Base-by-base conservation (phyloP, 2,113 vertebrate genomes). In the Rhinoderma darwinii region DNA sequence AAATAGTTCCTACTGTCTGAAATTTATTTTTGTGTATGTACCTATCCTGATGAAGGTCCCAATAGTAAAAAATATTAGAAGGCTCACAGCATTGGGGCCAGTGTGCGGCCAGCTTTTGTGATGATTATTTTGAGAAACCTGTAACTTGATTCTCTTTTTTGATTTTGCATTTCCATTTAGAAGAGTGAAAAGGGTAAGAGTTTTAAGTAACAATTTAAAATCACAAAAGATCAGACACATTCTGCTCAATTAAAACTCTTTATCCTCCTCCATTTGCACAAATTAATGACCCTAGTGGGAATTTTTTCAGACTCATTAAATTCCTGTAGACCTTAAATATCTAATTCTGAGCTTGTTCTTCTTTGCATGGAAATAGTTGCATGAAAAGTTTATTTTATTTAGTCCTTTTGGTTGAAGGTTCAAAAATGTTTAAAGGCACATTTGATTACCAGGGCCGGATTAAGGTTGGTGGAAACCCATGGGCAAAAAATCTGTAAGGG, bases 261-360 rank as follows among this genome's bases (percentile, higher is more conserved):
- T 74, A n/a, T 51, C 25, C 37, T 56, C 32, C 50, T 83, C 30
- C 61, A 54, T 83, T 32, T 72, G 22, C 50, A 35, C 66, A 54
- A 83, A 83, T 74, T 84, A 84, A 84, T 37, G 82, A 54, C 82
- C 82, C 44, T 54, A 43, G 20, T 41, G 68, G 68, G 82, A 75
- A 75, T 75, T 75, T 75, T n/a, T 84, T 20, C 35, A 75, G 17
- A 84, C 51, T 59, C 30, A 35, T 84, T 84, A 59, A 68, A 18
- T 47, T 70, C 32, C 12, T 66, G 25, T 22, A 44, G 59, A 27
- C 59, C 27, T 70, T 61, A 68, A 68, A 41, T 72, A 72, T 72
- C 68, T 72, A 27, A 75, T 47, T 75, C 41, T 51, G n/a, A 11
- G n/a, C 14, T 51, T 7, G 6, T 51, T 54, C 30, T 35, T 51